Base-by-base conservation (phyloP, 2,113 vertebrate genomes). In the Stictonetta naevosa region DNA sequence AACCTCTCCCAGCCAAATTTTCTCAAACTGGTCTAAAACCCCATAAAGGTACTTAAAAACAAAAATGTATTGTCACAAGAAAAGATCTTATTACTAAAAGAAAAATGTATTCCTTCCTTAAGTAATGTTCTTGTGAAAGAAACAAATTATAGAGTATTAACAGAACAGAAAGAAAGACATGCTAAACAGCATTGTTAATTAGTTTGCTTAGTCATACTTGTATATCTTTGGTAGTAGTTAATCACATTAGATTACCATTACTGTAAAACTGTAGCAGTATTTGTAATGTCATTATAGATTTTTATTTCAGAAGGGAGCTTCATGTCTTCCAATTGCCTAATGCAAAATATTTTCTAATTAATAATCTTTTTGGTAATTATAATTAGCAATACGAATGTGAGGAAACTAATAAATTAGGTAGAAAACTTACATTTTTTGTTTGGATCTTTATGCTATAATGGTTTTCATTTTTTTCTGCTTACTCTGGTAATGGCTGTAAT, bases 321-420 rank as follows among this genome's bases (percentile, higher is more conserved):
- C 79, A 58, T 33, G 73, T 94, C 62, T 96, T 94, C 53, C 90
- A 79, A 76, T 63, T 75, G 58, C 77, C 66, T 92, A 86, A 91
- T 76, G 83, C 52, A 94, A 96, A 92, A 91, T 82, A 78, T 92
- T 73, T 95, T 94, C 66, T 94, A 94, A 96, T 96, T 96, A 96
- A 95, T 96, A 95, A 95, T 89, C 94, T 69, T 71, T 89, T 93
- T 73, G 50, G 77, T 96, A 92, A 92, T 96, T 94, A 86, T 68
- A 89, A 75, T 92, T 91, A 90, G 63, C 15, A 76, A 60, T 72
- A 53, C 53, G n/a, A 92, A 88, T 79, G 28, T 69, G n/a, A 13
- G 15, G 10, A 92, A 96, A 72, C 38, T 81, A 92, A 95, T 79
- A 59, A 76, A 86, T 86, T 84, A 73, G 31, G 48, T 64, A 91